Conservation (phyloP, 2,113 vertebrate species). For the Murina feae region DNA sequence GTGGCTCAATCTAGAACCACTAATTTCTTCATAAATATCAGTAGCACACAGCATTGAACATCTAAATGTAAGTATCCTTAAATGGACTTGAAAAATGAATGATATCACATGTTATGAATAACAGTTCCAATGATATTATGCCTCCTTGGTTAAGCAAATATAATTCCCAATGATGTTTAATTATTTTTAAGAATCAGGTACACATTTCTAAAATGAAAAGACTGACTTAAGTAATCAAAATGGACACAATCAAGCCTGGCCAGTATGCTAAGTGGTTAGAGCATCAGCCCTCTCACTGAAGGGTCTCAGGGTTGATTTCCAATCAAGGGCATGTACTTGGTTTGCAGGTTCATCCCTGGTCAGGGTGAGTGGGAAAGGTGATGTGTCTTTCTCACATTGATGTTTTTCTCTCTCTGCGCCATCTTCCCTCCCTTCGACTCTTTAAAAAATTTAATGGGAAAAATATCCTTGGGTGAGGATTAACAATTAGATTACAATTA, state of each 20-base stretch:
- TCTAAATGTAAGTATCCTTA: slow-evolving; percentile 50
- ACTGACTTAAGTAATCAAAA: slow-evolving; percentile 40
- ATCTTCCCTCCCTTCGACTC: not conserved
- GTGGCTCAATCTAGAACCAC: not conserved
- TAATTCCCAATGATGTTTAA: slow-evolving; percentile 54
- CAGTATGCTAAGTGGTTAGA: not conserved
- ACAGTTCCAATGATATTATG: not conserved
- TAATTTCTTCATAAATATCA: not conserved
- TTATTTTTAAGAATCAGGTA: slow-evolving; percentile 41
- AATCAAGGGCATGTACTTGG: not conserved
- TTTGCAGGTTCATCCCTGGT: not conserved
- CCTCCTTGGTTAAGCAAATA: slow-evolving; percentile 44
- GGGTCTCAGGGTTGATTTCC: not conserved
- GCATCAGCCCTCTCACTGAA: not conserved
- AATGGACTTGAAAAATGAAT: slow-evolving; percentile 60
- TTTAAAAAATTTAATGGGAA: not conserved
- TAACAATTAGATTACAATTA: not conserved
- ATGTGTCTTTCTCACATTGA: not conserved
- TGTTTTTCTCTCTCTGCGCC: not conserved
- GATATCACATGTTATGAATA: slow-evolving; percentile 8
- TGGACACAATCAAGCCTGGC: not conserved
- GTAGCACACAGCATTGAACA: not conserved
- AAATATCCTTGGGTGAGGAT: not conserved
- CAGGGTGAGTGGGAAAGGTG: not conserved
- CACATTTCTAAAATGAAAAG: slow-evolving; percentile 44